These are phyloP conservation scores for Drosophila melanica DNA, from an alignment of 1,140 invertebrate species.

Conservation along the genomic window DNA sequence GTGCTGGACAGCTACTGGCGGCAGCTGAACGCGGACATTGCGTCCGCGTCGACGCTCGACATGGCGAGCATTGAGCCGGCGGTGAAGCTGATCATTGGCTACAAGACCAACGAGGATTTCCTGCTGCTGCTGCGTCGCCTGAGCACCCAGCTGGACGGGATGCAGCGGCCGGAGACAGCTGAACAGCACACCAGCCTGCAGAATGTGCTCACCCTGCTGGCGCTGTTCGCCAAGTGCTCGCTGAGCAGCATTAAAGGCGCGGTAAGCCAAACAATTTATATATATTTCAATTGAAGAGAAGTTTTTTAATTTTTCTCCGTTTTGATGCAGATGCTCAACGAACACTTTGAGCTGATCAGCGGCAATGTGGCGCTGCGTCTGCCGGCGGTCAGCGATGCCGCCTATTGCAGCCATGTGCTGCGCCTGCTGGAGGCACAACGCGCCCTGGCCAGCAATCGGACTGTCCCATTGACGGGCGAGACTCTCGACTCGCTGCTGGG, in stretches of 20 bases:
- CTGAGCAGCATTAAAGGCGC: conserved; percentile 75
- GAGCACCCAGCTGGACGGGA: conserved; percentile 33
- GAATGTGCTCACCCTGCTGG: conserved; percentile 62
- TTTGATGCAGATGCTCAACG: conserved; percentile 74
- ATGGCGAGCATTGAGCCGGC: conserved; percentile 55
- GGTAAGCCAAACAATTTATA: conserved; percentile 49
- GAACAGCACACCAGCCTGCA: conserved; percentile 41
- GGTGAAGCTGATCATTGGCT: conserved; percentile 73
- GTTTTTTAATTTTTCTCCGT: no score
- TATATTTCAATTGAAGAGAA: no score
- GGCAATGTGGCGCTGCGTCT: conserved; percentile 51
- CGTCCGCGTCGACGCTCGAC: conserved; percentile 13
- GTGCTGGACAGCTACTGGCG: conserved; percentile 72
- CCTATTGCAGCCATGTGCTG: conserved; percentile 33
- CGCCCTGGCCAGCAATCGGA: conserved; percentile 63
- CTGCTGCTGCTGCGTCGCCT: conserved; percentile 57
- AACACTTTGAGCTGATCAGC: conserved; percentile 71
- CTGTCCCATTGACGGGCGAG: conserved; percentile 67
- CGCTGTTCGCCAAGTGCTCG: conserved; percentile 68
- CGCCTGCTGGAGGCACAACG: conserved; percentile 62
- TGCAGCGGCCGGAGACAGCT: conserved; percentile 38
- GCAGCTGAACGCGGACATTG: conserved; percentile 69
- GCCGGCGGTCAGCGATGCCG: conserved; percentile 22
- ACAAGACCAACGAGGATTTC: conserved; percentile 80
- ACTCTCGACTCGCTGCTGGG: conserved; percentile 68